Base-by-base conservation (phyloP, 1,140 invertebrate species). In the Kradibia gibbosae region DNA sequence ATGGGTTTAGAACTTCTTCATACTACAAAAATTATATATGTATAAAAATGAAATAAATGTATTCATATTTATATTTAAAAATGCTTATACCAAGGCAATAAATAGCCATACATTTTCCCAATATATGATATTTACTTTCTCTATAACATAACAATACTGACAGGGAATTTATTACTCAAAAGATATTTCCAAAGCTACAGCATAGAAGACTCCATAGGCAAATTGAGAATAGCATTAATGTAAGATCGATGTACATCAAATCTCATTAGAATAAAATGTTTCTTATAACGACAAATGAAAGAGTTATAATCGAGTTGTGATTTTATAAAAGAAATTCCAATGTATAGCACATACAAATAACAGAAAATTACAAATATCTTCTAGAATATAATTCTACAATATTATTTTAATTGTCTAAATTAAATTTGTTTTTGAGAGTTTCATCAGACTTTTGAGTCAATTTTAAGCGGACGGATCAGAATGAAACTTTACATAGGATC, bases 81-180 rank as follows among this genome's bases (percentile, higher is more conserved):
- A 36, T 53, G 62, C 62, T 70, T 62, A 25, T 67, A 65, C 65
- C 7, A 48, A 36, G 62, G 42, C 42, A 53, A 77, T 42, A 25
- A 25, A 36, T 45, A 60, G 50, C 20, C 57, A 60, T 20, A 8
- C 20, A 42, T 65, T 62, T 45, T 60, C 50, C 50, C 4, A 17
- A 11, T 45, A 22, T 76, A 57, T 3, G 4, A 28, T 31, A 53
- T 78, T 78, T 36, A 39, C 28, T 20, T 70, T 20, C 48, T 78
- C 25, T 45, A 42, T 50, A 67, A 65, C 53, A 50, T 36, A 55
- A 36, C 60, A 78, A 78, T 78, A 78, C 76, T 78, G 45, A 53
- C 22, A 62, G 45, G 20, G 1, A n/a, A 53, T 8, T 20, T 78
- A 67, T 78, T 62, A 57, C 62, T 67, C 28, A 20, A 67, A 34